A percentile compares a stretch with the other conserved stretches of the same genome.
phyloP scores from a whole-genome alignment of 92 coral and sea anemone species.

The Pocillopora grandis region DNA sequence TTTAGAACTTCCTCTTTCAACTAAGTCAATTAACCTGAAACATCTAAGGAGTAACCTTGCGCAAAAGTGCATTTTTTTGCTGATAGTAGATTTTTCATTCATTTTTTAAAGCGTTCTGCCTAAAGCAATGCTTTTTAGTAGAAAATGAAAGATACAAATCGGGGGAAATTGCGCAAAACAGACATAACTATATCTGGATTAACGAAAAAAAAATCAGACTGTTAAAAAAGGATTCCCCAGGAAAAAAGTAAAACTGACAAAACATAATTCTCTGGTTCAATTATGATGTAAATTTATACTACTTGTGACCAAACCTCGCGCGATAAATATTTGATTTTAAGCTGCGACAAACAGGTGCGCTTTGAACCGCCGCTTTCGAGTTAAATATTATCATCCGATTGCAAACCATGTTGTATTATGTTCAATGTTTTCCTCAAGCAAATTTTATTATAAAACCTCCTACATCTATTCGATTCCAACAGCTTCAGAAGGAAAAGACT shows the following conservation, averaged over 20 bases:
- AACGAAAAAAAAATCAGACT: too few species aligned
- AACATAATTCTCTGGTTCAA: not conserved
- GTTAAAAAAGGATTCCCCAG: too few species aligned
- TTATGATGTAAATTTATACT: slow-evolving; percentile 25
- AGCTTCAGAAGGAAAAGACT: not conserved
- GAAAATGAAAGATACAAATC: too few species aligned
- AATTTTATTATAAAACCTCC: not conserved
- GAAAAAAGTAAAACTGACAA: not conserved
- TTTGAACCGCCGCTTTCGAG: not conserved
- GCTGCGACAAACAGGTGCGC: slow-evolving; percentile 8
- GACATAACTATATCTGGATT: too few species aligned
- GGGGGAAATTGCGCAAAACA: too few species aligned
- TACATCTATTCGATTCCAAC: not conserved
- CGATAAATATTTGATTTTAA: slow-evolving; percentile 28
- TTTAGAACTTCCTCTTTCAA: too few species aligned
- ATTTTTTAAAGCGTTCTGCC: too few species aligned
- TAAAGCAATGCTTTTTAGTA: too few species aligned
- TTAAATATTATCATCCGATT: not conserved
- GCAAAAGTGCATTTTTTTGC: too few species aligned
- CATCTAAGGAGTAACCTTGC: too few species aligned
- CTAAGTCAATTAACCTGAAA: too few species aligned
- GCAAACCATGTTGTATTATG: not conserved
- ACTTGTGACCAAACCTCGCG: not conserved
- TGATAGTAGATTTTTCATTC: too few species aligned
- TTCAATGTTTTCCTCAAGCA: not conserved